Percentiles rank a stretch among this genome's conserved stretches.
Conservation (phyloP, 2,797 vertebrate genomes). For the Aerospiza tachiro region DNA sequence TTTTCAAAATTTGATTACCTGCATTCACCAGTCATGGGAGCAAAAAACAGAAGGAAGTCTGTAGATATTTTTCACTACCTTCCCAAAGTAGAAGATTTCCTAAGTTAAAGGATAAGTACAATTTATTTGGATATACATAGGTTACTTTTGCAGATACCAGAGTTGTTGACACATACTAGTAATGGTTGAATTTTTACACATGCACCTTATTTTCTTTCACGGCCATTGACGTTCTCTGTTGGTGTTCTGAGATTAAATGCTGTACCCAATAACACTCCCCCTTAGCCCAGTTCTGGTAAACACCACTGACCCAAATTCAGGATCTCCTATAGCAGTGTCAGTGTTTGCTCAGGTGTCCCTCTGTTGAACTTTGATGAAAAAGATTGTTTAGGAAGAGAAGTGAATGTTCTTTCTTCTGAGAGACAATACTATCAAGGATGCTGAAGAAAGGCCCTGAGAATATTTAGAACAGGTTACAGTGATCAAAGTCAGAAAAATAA, state of each 20-base stretch:
- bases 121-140: not conserved
- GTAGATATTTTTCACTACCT: not conserved
- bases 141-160: not conserved
- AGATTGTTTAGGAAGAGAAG: not conserved
- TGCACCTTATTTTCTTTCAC: not conserved
- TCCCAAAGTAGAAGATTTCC: not conserved
- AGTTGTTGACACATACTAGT: not conserved
- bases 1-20: not conserved
- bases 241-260: not conserved
- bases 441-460: not conserved
- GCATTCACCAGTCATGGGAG: not conserved
- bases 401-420: not conserved
- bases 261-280: not conserved
- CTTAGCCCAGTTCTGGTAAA: not conserved
- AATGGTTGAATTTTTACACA: not conserved
- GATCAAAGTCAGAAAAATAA: not conserved
- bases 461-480: not conserved
- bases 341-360: not conserved
- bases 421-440: not conserved
- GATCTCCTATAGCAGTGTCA: not conserved
- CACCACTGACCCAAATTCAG: not conserved
- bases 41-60: not conserved
- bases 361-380: not conserved
- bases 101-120: not conserved
- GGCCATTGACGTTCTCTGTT: not conserved